phyloP scores from a whole-genome alignment of 2,113 vertebrate species.

The Nanger granti region DNA sequence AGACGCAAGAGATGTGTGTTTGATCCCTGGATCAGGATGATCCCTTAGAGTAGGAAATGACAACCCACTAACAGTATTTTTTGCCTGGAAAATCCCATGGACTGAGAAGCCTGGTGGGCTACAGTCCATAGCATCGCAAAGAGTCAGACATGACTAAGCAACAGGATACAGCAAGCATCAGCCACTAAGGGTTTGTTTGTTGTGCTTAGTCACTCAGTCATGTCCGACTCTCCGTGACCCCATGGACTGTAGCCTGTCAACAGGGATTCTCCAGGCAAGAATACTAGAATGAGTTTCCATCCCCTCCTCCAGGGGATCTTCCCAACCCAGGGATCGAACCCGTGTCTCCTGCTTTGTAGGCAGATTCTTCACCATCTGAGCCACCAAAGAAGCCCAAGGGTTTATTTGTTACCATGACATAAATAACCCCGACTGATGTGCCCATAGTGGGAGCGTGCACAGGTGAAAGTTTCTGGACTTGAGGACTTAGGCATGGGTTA shows the following conservation, averaged over 20 bases:
- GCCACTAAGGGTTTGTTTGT: background rate
- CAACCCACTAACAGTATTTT: background rate
- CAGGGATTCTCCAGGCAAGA: background rate
- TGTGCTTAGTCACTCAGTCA: background rate
- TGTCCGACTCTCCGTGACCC: background rate
- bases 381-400: background rate
- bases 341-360: background rate
- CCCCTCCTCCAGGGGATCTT: background rate
- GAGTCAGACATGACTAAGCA: background rate
- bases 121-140: background rate
- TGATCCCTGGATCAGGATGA: background rate
- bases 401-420: background rate
- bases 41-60: background rate
- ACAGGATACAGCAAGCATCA: background rate
- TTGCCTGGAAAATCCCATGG: background rate
- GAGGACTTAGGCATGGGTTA: background rate
- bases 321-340: background rate
- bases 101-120: background rate
- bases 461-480: background rate
- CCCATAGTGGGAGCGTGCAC: rapidly evolving
- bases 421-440: background rate
- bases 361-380: background rate
- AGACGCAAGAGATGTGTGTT: background rate
- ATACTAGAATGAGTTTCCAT: background rate
- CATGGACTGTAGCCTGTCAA: background rate